Percentiles rank a stretch among this genome's conserved stretches.
phyloP scores from a whole-genome alignment of 2,113 vertebrate genomes.

The Neodon shergylaensis region DNA sequence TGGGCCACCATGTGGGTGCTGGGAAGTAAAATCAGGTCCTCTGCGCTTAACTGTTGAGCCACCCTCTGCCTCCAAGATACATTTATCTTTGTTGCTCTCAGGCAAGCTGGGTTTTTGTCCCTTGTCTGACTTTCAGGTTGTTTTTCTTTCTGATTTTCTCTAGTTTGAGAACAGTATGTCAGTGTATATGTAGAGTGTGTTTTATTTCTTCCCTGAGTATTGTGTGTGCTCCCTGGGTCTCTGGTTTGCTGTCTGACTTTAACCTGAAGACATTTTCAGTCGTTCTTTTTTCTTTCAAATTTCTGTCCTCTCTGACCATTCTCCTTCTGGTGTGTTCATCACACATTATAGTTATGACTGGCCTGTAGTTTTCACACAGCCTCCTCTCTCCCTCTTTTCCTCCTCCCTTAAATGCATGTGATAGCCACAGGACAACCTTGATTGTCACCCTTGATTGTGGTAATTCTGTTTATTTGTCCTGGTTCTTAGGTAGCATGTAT shows the following conservation, averaged over 20 bases:
- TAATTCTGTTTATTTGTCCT: conserved; percentile 15
- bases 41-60: not conserved
- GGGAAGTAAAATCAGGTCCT: no score
- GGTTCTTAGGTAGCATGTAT: not conserved
- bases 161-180: not conserved
- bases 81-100: not conserved
- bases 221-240: not conserved
- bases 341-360: not conserved
- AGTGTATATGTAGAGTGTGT: not conserved
- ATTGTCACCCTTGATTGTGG: not conserved
- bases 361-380: not conserved
- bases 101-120: not conserved
- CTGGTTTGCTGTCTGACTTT: not conserved
- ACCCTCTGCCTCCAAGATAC: not conserved
- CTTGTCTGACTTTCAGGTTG: not conserved
- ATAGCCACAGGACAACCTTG: not conserved
- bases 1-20: not conserved
- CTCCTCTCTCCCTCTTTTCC: no score
- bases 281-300: not conserved
- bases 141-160: not conserved
- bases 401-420: not conserved
- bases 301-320: not conserved
- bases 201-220: not conserved
- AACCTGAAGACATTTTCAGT: not conserved
- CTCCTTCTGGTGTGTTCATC: not conserved